Conservation (phyloP, 2,888 invertebrate species). For the Sipha maydis region DNA sequence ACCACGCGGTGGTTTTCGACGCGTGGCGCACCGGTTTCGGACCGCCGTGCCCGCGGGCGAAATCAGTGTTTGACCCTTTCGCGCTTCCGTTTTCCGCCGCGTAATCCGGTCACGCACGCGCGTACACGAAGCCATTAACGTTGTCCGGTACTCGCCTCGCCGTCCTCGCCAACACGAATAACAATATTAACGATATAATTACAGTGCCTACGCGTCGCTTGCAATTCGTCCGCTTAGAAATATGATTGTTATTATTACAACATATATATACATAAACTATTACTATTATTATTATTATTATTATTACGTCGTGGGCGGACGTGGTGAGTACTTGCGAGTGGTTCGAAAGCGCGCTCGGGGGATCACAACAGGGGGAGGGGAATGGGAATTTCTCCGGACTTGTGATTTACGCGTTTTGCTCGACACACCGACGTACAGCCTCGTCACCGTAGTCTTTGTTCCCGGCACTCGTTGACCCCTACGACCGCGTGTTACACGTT, state of each 20-base stretch:
- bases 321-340: not conserved
- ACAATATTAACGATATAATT: not conserved
- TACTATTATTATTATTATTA: not conserved
- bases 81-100: not conserved
- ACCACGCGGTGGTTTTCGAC: not conserved
- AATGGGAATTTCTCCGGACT: not conserved
- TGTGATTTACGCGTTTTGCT: slow-evolving; percentile 7
- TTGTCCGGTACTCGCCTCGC: not conserved
- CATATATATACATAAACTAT: not conserved
- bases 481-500: not conserved
- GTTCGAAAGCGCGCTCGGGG: not conserved
- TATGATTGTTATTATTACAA: not conserved
- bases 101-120: not conserved
- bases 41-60: not conserved
- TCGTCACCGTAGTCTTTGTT: not conserved
- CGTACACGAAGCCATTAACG: not conserved
- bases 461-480: not conserved
- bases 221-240: not conserved
- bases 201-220: not conserved
- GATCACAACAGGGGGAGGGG: not conserved
- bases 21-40: not conserved
- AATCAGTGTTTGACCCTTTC: not conserved
- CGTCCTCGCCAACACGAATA: not conserved
- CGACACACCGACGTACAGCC: not conserved
- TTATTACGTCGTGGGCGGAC: not conserved